Conservation (phyloP, 2,113 vertebrate species). For the Lophura nycthemera region DNA sequence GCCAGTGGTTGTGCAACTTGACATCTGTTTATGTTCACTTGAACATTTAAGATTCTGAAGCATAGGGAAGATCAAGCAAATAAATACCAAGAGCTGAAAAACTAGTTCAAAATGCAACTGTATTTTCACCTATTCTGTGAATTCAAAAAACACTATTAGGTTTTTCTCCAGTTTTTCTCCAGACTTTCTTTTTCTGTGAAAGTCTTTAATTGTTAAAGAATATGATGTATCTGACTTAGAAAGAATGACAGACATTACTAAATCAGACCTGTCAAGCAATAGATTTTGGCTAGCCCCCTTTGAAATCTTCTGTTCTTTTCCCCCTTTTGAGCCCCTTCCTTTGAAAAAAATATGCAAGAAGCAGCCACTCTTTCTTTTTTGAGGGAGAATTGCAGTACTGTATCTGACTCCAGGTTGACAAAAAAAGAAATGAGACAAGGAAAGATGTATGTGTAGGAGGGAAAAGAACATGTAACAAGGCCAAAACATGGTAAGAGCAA, state of each 20-base stretch:
- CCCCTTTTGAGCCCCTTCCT: not conserved
- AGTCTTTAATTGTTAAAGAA: conserved; percentile 1
- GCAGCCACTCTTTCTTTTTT: not conserved
- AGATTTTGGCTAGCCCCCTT: not conserved
- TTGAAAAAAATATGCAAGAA: not conserved
- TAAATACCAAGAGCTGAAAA: not conserved
- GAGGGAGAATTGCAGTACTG: not conserved
- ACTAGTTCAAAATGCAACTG: not conserved
- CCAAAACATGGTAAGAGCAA: not conserved
- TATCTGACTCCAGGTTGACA: not conserved
- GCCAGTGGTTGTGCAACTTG: not conserved
- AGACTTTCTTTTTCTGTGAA: not conserved
- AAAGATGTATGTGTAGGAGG: not conserved
- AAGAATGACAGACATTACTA: not conserved
- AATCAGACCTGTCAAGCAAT: not conserved
- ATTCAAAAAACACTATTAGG: not conserved
- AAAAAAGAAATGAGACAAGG: not conserved
- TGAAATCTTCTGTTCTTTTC: not conserved
- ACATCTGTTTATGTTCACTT: not conserved
- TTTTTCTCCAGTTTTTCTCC: not conserved
- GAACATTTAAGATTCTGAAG: not conserved
- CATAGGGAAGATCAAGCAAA: not conserved
- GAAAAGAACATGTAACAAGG: not conserved
- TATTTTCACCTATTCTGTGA: not conserved
- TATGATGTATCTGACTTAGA: not conserved